Percentiles rank a stretch among this genome's conserved stretches.
phyloP scores from a whole-genome alignment of 2,113 vertebrate genomes.

The Sapajus apella region DNA sequence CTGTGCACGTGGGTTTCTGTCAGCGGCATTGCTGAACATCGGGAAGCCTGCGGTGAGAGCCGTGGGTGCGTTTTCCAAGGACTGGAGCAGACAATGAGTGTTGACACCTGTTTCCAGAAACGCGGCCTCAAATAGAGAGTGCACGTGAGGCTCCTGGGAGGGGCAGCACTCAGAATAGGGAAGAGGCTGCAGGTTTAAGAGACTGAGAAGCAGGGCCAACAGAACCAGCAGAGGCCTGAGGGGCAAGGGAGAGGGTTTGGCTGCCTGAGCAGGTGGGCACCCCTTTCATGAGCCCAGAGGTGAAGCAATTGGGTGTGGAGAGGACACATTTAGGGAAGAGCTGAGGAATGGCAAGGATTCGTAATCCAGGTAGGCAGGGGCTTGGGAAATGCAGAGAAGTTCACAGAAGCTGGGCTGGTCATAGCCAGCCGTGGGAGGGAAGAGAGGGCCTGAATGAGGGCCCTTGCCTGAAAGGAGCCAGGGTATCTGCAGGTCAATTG shows the following conservation, averaged over 20 bases:
- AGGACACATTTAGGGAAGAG: background rate
- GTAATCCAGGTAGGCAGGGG: fast-evolving
- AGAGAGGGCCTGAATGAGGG: background rate
- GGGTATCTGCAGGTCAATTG: background rate
- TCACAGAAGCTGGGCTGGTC: background rate
- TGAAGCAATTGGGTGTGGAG: fast-evolving
- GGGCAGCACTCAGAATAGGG: background rate
- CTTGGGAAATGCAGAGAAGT: too few species aligned
- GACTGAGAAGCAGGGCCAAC: too few species aligned
- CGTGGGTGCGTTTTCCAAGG: background rate
- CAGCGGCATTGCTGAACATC: background rate
- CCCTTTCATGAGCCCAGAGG: background rate
- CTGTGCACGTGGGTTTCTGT: fast-evolving
- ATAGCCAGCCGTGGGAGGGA: background rate
- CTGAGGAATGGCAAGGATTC: background rate
- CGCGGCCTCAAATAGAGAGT: background rate
- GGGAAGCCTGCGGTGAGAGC: background rate
- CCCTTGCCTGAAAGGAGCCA: fast-evolving
- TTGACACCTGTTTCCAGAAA: background rate
- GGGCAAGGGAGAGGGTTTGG: background rate
- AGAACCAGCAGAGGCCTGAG: background rate
- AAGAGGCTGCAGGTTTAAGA: too few species aligned
- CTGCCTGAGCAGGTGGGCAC: background rate
- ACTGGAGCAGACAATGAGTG: background rate
- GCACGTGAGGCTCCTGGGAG: too few species aligned